Evolutionary conservation across 2,797 vertebrate genomes (phyloP).

Genomic region (Mallotus villosus): DNA sequence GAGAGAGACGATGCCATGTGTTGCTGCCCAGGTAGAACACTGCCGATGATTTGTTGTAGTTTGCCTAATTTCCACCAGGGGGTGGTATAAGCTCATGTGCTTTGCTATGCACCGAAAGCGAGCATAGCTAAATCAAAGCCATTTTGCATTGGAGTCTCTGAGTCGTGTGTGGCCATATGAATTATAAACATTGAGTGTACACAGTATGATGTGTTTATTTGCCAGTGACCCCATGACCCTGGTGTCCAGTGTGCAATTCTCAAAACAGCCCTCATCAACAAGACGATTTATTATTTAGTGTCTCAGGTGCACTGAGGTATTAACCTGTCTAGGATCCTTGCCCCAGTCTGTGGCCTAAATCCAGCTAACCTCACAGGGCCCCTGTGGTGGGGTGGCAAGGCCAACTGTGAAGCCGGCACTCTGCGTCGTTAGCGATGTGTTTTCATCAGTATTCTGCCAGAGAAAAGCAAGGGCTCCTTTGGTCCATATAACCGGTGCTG

Average conservation of each 20-base stretch:
- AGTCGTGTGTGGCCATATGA: constrained; percentile 37
- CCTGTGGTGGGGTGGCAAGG: constrained; percentile 20
- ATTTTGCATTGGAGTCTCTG: constrained; percentile 8
- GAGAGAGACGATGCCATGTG: constrained; percentile 35
- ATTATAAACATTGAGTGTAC: constrained; percentile 43
- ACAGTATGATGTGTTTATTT: constrained; percentile 21
- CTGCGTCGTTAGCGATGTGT: constrained; percentile 14
- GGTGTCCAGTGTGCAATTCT: constrained; percentile 16
- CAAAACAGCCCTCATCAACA: constrained; percentile 35
- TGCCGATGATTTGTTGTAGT: neutral
- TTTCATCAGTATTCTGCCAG: constrained; percentile 28
- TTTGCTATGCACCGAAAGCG: neutral
- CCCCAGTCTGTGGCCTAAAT: constrained; percentile 27
- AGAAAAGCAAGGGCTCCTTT: constrained; percentile 24
- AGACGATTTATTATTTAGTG: constrained; percentile 12
- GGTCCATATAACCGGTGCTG: constrained; percentile 36
- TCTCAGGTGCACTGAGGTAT: neutral
- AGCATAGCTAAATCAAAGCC: neutral
- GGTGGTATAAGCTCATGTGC: constrained; percentile 49
- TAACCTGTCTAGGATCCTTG: constrained; percentile 6
- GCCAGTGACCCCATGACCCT: constrained; percentile 32
- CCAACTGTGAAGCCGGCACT: constrained; percentile 18
- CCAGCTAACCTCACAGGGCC: neutral
- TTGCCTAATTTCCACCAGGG: constrained; percentile 57
- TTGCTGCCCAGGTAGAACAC: constrained; percentile 55